phyloP scores from a whole-genome alignment of 2,797 vertebrate species.

The Mormyrops boulengeri region DNA sequence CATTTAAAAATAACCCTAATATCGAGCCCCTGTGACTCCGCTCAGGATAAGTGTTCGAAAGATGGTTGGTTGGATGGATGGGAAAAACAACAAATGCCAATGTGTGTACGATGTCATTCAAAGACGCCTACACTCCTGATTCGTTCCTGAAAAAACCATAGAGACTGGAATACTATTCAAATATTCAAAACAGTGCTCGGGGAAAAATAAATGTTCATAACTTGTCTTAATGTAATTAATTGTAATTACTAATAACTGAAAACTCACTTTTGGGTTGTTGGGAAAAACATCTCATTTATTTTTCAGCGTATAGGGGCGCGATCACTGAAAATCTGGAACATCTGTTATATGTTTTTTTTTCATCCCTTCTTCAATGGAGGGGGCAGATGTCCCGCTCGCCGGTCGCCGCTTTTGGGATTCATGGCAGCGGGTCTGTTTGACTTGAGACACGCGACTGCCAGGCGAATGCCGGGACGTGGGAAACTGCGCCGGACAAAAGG shows the following conservation, averaged over 20 bases:
- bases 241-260: background rate
- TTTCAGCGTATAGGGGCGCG: constrained; percentile 24
- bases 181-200: background rate
- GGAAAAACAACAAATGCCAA: background rate
- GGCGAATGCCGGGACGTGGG: constrained; percentile 76
- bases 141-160: background rate
- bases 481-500: constrained; percentile 73
- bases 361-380: constrained; percentile 28
- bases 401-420: constrained; percentile 49
- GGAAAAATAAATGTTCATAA: background rate
- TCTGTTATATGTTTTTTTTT: constrained; percentile 51
- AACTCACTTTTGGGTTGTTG: background rate
- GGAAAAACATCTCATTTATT: background rate
- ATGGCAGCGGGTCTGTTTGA: constrained; percentile 54
- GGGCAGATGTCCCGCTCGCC: constrained; percentile 61
- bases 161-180: background rate
- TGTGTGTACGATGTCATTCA: background rate
- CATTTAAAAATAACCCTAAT: background rate
- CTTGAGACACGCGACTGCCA: constrained; percentile 74
- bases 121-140: background rate
- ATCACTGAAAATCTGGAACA: constrained; percentile 56
- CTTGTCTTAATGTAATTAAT: background rate
- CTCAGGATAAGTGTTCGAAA: background rate
- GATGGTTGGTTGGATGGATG: background rate
- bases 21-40: background rate